Percentiles rank a stretch among this genome's conserved stretches.
These are phyloP conservation scores for Netelia virgata DNA, from an alignment of 2,888 invertebrate genomes.

Conservation along the genomic window DNA sequence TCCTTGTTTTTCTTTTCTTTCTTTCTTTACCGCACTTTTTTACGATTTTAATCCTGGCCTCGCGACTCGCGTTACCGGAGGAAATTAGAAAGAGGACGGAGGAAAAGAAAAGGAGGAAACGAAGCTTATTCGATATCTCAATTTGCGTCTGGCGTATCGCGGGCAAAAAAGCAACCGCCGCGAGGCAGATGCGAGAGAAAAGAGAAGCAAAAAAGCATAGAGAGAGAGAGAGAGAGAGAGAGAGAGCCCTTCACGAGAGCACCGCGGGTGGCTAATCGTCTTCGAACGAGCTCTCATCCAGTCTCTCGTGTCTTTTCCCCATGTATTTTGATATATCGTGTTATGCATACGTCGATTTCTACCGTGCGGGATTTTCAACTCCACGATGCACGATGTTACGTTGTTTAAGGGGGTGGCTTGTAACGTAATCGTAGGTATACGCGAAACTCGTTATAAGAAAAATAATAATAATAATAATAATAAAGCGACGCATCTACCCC, in stretches of 20 bases:
- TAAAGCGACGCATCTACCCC: background rate
- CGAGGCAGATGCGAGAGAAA: no score
- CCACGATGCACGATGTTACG: constrained; percentile 8
- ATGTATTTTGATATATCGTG: background rate
- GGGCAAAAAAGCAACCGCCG: constrained; percentile 28
- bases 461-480: background rate
- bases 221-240: constrained; percentile 6
- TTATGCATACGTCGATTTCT: constrained; percentile 16
- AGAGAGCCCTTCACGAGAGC: constrained; percentile 44
- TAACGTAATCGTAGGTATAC: background rate
- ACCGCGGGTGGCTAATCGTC: constrained; percentile 58
- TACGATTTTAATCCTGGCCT: background rate
- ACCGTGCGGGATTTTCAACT: background rate
- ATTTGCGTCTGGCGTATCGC: constrained; percentile 51
- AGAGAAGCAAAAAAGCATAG: background rate
- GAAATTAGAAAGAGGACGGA: background rate
- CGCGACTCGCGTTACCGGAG: background rate
- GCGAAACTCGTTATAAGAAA: background rate
- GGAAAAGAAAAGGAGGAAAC: background rate
- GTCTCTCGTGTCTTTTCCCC: background rate
- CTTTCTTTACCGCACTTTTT: background rate
- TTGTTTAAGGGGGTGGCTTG: background rate
- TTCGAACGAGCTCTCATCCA: constrained; percentile 44
- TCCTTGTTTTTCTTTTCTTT: constrained; percentile 20
- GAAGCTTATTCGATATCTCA: constrained; percentile 54